phyloP scores from a whole-genome alignment of 2,797 vertebrate genomes.

The Poeciliopsis turneri region DNA sequence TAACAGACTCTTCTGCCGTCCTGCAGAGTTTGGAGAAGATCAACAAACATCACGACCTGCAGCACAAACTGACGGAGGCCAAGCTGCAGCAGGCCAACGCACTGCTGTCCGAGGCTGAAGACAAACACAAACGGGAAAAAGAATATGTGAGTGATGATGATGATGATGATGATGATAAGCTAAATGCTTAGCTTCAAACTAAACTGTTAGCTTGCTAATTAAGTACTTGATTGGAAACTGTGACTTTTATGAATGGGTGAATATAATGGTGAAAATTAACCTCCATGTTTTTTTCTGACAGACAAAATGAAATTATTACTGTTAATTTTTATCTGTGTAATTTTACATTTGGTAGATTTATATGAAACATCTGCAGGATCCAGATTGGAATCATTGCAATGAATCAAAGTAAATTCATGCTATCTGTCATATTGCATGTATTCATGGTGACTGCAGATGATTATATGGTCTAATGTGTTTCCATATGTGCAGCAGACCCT shows the following conservation, averaged over 20 bases:
- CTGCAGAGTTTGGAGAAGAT: slow-evolving; percentile 93
- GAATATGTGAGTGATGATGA: slow-evolving; percentile 86
- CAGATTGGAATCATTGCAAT: neutral
- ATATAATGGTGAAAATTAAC: neutral
- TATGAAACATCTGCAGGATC: neutral
- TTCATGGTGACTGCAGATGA: neutral
- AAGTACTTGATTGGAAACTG: neutral
- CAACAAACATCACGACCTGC: slow-evolving; percentile 91
- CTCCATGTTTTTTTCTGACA: neutral
- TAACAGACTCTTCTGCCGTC: neutral
- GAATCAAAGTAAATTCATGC: neutral
- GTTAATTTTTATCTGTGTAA: neutral
- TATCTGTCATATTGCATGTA: neutral
- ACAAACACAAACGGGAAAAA: slow-evolving; percentile 91
- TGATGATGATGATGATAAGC: too few species aligned
- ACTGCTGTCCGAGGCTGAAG: slow-evolving; percentile 87
- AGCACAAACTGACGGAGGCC: slow-evolving; percentile 92
- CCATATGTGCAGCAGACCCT: neutral
- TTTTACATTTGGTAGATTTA: neutral
- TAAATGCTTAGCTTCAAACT: too few species aligned
- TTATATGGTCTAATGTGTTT: neutral
- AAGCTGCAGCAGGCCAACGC: slow-evolving; percentile 90
- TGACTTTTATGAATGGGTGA: neutral
- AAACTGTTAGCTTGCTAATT: too few species aligned
- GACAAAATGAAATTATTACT: neutral